Conservation (phyloP, 2,797 vertebrate species). For the Acipenser ruthenus region DNA sequence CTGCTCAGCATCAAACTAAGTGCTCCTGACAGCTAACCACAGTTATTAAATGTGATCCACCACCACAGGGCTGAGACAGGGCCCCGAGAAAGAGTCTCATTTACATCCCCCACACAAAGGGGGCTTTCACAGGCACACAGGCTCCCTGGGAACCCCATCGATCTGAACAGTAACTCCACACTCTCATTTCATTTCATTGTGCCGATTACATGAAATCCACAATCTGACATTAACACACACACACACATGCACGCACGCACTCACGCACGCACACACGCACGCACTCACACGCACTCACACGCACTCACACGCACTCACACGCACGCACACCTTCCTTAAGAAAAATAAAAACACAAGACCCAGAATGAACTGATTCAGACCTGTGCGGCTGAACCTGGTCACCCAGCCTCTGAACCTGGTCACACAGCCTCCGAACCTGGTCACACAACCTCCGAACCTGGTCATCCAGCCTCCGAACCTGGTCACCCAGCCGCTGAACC, state of each 20-base stretch:
- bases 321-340: background rate
- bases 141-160: conserved; percentile 9
- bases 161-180: conserved; percentile 3
- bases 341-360: no score
- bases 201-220: no score
- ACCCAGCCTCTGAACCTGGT: no score
- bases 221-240: background rate
- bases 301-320: conserved; percentile 3
- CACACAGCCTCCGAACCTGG: no score
- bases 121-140: conserved; percentile 48
- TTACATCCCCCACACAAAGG: conserved; percentile 57
- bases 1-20: conserved; percentile 83
- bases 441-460: no score
- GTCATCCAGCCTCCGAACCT: no score
- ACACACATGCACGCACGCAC: background rate
- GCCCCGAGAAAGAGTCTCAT: conserved; percentile 18
- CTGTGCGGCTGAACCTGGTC: no score
- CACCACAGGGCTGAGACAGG: conserved; percentile 61
- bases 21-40: conserved; percentile 76
- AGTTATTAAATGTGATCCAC: conserved; percentile 84
- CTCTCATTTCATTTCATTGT: conserved; percentile 9
- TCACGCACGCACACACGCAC: background rate
- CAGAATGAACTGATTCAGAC: no score
- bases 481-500: no score
- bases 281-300: background rate